These are phyloP conservation scores for Pardalotus punctatus DNA, from an alignment of 2,113 vertebrate genomes.

Conservation along the genomic window DNA sequence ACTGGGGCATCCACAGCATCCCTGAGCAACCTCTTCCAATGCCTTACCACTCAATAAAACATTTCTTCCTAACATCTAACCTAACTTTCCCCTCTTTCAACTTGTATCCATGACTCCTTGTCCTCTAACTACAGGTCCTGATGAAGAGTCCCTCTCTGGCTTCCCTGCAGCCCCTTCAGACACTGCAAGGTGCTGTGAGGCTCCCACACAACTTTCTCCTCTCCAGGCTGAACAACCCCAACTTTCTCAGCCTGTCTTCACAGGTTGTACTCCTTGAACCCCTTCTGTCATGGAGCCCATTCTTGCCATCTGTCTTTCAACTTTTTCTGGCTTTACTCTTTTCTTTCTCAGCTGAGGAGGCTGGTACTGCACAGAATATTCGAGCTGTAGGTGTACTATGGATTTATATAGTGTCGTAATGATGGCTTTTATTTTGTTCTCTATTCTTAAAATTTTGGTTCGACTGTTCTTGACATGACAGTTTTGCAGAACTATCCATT, in stretches of 20 bases:
- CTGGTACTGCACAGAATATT: background rate
- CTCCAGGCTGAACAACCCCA: background rate
- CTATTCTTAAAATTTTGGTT: constrained; percentile 32
- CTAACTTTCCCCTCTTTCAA: background rate
- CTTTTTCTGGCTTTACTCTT: background rate
- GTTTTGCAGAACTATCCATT: constrained; percentile 19
- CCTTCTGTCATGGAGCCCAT: background rate
- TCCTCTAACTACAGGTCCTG: background rate
- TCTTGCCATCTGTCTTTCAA: background rate
- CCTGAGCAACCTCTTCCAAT: background rate
- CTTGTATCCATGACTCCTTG: background rate
- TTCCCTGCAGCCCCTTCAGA: background rate
- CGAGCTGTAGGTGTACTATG: background rate
- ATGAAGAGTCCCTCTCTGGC: background rate
- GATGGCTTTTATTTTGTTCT: constrained; percentile 13
- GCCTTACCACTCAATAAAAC: background rate
- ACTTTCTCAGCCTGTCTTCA: fast-evolving
- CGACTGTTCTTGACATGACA: background rate
- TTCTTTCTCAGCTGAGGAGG: background rate
- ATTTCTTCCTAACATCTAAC: background rate
- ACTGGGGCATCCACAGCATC: background rate
- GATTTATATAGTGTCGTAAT: background rate
- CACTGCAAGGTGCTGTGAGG: background rate
- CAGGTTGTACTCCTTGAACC: background rate
- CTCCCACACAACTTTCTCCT: background rate